Evolutionary conservation across 2,113 vertebrate species (phyloP).

Genomic region (Mystacornis crossleyi): DNA sequence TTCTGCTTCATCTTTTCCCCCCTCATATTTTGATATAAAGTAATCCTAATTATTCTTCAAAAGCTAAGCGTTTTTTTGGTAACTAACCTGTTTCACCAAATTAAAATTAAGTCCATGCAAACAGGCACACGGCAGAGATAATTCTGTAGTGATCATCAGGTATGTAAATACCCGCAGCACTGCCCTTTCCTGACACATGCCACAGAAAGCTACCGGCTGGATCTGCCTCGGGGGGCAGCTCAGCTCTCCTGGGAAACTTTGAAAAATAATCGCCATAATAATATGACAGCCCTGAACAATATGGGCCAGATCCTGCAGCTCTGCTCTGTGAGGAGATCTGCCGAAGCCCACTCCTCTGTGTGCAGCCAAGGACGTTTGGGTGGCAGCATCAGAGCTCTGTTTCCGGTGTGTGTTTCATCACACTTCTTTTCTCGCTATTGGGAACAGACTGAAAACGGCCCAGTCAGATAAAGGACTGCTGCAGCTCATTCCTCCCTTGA

Average conservation of each 20-base stretch:
- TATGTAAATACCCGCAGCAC: slow-evolving; percentile 22
- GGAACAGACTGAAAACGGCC: neutral
- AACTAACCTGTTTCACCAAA: slow-evolving; percentile 26
- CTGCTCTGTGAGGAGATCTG: neutral
- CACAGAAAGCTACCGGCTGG: slow-evolving; percentile 4
- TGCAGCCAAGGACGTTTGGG: accelerated
- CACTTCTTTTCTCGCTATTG: neutral
- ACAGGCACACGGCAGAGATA: neutral
- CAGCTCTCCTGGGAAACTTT: neutral
- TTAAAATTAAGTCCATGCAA: slow-evolving; percentile 5
- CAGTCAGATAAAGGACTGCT: neutral
- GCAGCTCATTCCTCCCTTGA: neutral
- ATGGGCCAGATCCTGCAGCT: neutral
- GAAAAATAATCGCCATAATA: slow-evolving; percentile 30
- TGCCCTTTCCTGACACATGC: slow-evolving; percentile 41
- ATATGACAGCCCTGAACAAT: slow-evolving; percentile 12
- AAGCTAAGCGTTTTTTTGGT: neutral
- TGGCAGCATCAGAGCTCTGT: neutral
- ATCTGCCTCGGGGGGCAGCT: slow-evolving; percentile 4
- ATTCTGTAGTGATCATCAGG: slow-evolving; percentile 42
- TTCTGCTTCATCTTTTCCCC: neutral
- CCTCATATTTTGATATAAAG: neutral
- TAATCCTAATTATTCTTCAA: slow-evolving; percentile 25
- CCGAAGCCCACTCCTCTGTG: accelerated
- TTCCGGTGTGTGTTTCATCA: neutral